phyloP scores from a whole-genome alignment of 2,888 invertebrate species.

The Mylabris sibirica region DNA sequence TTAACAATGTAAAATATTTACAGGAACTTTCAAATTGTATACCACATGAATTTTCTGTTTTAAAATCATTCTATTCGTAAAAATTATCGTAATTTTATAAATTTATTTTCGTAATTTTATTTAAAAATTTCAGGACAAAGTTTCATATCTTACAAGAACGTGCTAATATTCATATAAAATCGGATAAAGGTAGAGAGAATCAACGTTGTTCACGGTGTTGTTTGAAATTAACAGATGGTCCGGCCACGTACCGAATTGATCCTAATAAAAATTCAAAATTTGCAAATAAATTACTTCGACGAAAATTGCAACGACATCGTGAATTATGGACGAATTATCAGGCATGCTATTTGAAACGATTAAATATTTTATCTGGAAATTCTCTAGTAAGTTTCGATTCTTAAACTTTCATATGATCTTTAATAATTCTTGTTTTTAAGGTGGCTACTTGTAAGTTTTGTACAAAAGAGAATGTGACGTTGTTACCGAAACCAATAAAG shows the following conservation, averaged over 20 bases:
- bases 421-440: constrained; percentile 39
- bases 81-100: constrained; percentile 18
- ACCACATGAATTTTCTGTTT: constrained; percentile 29
- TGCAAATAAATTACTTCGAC: constrained; percentile 38
- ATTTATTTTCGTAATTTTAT: not conserved
- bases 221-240: constrained; percentile 35
- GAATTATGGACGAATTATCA: constrained; percentile 37
- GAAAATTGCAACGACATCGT: constrained; percentile 27
- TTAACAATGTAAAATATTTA: constrained; percentile 33
- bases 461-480: constrained; percentile 38
- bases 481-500: constrained; percentile 36
- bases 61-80: constrained; percentile 46
- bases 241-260: constrained; percentile 32
- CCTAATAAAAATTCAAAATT: constrained; percentile 37
- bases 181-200: constrained; percentile 30
- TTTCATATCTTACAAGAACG: constrained; percentile 35
- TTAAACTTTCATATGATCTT: not conserved
- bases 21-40: constrained; percentile 28
- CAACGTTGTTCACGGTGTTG: constrained; percentile 43
- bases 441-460: constrained; percentile 47
- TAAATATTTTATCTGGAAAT: constrained; percentile 26
- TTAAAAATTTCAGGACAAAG: constrained; percentile 33
- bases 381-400: constrained; percentile 33
- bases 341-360: constrained; percentile 35
- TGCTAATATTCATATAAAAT: constrained; percentile 31